Conservation (phyloP, 1,140 invertebrate genomes). For the Sminthurinus signatus region DNA sequence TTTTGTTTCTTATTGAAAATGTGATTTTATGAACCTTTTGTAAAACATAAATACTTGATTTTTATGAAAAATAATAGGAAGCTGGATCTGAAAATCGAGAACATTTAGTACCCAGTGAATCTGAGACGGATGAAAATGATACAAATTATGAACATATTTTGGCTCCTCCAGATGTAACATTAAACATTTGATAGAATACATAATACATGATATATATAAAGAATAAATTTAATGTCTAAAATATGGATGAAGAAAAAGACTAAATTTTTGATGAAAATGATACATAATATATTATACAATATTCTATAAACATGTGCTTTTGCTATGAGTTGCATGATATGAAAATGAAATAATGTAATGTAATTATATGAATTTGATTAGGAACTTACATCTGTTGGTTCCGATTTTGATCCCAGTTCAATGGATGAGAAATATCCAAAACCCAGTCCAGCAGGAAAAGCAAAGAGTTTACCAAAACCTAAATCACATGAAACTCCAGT, state of each 20-base stretch:
- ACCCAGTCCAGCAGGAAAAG: background rate
- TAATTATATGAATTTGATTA: constrained; percentile 31
- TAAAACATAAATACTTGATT: no score
- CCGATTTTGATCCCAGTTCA: constrained; percentile 60
- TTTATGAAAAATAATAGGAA: no score
- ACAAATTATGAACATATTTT: constrained; percentile 60
- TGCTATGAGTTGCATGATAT: no score
- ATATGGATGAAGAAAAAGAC: no score
- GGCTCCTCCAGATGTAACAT: constrained; percentile 47
- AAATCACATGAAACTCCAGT: constrained; percentile 45
- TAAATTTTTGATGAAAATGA: no score
- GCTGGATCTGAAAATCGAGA: constrained; percentile 64
- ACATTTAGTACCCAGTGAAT: constrained; percentile 60
- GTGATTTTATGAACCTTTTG: no score
- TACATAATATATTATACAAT: no score
- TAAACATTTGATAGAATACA: no score
- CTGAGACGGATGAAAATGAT: constrained; percentile 75
- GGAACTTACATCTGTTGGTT: constrained; percentile 60
- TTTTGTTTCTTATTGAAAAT: background rate
- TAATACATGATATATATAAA: no score
- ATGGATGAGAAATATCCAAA: constrained; percentile 51
- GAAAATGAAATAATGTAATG: background rate
- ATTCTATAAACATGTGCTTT: no score
- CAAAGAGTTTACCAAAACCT: constrained; percentile 43
- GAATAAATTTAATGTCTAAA: no score